These are phyloP conservation scores for Mechanitis messenoides DNA, from an alignment of 2,888 invertebrate species.

Conservation along the genomic window DNA sequence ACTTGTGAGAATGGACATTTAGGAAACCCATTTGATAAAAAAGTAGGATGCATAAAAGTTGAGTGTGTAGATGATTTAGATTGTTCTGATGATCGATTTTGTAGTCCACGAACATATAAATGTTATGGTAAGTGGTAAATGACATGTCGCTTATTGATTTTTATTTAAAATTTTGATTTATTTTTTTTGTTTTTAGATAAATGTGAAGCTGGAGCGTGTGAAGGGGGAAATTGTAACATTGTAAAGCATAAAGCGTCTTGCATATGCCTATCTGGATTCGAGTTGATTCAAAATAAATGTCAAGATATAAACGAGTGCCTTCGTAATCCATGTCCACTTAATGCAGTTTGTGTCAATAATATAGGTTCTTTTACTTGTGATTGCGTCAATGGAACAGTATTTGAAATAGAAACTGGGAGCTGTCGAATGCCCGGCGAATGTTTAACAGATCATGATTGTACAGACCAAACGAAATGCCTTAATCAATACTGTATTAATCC, in stretches of 20 bases:
- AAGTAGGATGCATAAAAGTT: conserved; percentile 91
- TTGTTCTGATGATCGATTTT: conserved; percentile 84
- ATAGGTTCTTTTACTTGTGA: conserved; percentile 86
- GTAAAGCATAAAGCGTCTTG: conserved; percentile 84
- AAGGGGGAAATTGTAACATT: conserved; percentile 86
- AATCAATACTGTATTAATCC: conserved; percentile 87
- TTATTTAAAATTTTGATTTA: too few relatives aligned
- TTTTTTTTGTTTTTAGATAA: conserved; percentile 77
- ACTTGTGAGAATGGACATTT: conserved; percentile 87
- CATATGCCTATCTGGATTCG: conserved; percentile 85
- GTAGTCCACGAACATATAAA: conserved; percentile 85
- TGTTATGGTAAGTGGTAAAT: conserved; percentile 79
- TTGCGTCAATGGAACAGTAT: conserved; percentile 87
- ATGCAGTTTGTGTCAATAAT: conserved; percentile 86
- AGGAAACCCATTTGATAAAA: conserved; percentile 86
- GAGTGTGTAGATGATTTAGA: conserved; percentile 88
- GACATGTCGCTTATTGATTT: too few relatives aligned
- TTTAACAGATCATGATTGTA: conserved; percentile 86
- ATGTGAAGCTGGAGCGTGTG: conserved; percentile 86
- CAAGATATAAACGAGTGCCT: conserved; percentile 89
- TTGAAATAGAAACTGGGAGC: conserved; percentile 83
- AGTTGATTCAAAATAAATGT: conserved; percentile 80
- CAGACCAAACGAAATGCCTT: conserved; percentile 83
- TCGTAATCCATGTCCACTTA: conserved; percentile 85
- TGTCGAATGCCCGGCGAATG: conserved; percentile 91